Conservation (phyloP, 2,888 invertebrate species). For the Zygaena filipendulae region DNA sequence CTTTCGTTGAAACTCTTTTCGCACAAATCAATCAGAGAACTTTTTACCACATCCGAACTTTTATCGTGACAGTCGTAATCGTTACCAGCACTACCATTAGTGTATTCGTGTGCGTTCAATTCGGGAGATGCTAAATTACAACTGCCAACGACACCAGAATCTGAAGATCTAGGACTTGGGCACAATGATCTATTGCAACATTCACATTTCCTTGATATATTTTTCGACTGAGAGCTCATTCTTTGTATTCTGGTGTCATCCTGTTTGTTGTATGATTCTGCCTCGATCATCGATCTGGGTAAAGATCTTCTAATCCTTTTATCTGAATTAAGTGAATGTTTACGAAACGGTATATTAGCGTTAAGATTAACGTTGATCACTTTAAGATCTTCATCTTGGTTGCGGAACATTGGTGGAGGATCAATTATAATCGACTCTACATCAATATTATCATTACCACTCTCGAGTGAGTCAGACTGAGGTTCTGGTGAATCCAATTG, state of each 20-base stretch:
- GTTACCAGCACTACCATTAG: conserved; percentile 32
- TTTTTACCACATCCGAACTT: conserved; percentile 28
- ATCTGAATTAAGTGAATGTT: conserved; percentile 71
- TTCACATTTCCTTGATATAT: conserved; percentile 53
- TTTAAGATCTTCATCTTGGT: conserved; percentile 48
- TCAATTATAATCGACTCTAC: conserved; percentile 52
- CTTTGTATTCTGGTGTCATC: conserved; percentile 38
- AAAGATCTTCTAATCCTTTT: conserved; percentile 62
- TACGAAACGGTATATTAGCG: conserved; percentile 50
- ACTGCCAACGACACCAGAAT: conserved; percentile 88
- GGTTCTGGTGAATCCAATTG: conserved; percentile 53
- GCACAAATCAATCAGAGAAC: conserved; percentile 34
- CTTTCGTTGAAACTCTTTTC: conserved; percentile 35
- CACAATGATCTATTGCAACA: conserved; percentile 72
- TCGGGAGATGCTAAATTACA: conserved; percentile 80
- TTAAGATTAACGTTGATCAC: conserved; percentile 52
- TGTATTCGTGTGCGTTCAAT: conserved; percentile 55
- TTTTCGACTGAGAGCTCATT: conserved; percentile 56
- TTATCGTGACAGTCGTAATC: conserved; percentile 51
- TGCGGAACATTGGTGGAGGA: conserved; percentile 72
- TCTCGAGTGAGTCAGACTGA: conserved; percentile 23
- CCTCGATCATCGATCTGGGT: conserved; percentile 55
- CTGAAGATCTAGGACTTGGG: conserved; percentile 80
- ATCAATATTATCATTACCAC: too few species aligned
- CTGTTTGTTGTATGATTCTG: conserved; percentile 36